These are phyloP conservation scores for Cerceris rybyensis DNA, from an alignment of 2,888 invertebrate species.

Conservation along the genomic window DNA sequence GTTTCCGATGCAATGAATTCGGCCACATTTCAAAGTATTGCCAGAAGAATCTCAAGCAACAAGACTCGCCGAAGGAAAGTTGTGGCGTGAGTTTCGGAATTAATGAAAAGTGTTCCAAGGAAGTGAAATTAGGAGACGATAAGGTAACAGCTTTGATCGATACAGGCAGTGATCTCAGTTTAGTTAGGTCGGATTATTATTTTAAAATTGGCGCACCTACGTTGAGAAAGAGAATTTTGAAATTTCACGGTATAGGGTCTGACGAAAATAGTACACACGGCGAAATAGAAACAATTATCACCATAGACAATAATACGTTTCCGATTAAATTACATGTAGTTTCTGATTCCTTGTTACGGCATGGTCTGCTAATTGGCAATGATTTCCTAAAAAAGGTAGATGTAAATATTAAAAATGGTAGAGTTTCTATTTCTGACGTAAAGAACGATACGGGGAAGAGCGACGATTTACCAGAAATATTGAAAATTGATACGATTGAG, in stretches of 20 bases:
- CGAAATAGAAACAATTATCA: constrained; percentile 8
- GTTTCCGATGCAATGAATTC: neutral
- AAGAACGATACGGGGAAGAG: neutral
- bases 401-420: constrained; percentile 18
- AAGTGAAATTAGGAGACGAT: constrained; percentile 9
- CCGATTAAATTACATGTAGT: constrained; percentile 44
- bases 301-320: constrained; percentile 40
- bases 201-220: constrained; percentile 22
- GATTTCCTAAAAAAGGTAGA: constrained; percentile 21
- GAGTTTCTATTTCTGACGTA: constrained; percentile 30
- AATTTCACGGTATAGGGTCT: constrained; percentile 46
- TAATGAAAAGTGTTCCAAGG: neutral
- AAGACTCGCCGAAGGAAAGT: neutral
- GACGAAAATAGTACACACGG: constrained; percentile 36
- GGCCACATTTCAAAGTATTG: neutral
- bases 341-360: constrained; percentile 2
- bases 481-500: constrained; percentile 19
- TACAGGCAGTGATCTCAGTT: constrained; percentile 21
- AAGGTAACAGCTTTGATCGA: constrained; percentile 18
- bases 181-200: constrained; percentile 9
- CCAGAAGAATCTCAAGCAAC: neutral
- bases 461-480: constrained; percentile 27
- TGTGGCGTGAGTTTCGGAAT: neutral
- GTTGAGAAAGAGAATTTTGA: constrained; percentile 9
- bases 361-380: neutral